These are phyloP conservation scores for Rattus rattus DNA, from an alignment of 2,113 vertebrate species.

Conservation along the genomic window DNA sequence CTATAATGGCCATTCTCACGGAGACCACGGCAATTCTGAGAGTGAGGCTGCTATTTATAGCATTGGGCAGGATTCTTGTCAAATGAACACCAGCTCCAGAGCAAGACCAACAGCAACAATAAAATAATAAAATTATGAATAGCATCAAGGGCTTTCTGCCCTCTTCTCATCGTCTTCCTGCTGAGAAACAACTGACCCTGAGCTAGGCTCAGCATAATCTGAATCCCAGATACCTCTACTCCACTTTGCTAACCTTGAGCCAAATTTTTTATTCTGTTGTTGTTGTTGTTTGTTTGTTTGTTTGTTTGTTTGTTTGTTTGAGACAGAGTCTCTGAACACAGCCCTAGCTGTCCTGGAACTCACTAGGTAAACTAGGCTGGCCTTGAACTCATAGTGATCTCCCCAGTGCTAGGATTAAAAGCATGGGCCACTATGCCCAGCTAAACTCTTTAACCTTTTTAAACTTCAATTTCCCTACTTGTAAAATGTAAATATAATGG, in stretches of 20 bases:
- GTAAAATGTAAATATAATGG: background rate
- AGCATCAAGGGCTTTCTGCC: rapidly evolving
- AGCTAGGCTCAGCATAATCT: rapidly evolving
- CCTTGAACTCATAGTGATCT: background rate
- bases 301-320: background rate
- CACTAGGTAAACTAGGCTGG: no score
- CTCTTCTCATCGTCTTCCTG: rapidly evolving
- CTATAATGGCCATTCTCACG: background rate
- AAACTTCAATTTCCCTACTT: background rate
- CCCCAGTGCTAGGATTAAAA: background rate
- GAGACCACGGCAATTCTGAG: background rate
- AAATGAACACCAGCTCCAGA: background rate
- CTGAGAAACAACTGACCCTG: background rate
- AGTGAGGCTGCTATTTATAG: background rate
- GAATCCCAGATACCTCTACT: background rate
- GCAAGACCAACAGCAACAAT: background rate
- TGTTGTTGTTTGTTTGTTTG: background rate
- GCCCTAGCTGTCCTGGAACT: background rate
- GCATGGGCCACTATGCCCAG: background rate
- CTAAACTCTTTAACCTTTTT: background rate
- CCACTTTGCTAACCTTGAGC: rapidly evolving
- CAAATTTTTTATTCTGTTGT: background rate
- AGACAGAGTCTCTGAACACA: background rate
- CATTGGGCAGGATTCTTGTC: background rate
- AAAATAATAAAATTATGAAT: background rate